Percentiles rank a stretch among this genome's conserved stretches.
Conservation (phyloP, 2,113 vertebrate species). For the Candoia aspera region DNA sequence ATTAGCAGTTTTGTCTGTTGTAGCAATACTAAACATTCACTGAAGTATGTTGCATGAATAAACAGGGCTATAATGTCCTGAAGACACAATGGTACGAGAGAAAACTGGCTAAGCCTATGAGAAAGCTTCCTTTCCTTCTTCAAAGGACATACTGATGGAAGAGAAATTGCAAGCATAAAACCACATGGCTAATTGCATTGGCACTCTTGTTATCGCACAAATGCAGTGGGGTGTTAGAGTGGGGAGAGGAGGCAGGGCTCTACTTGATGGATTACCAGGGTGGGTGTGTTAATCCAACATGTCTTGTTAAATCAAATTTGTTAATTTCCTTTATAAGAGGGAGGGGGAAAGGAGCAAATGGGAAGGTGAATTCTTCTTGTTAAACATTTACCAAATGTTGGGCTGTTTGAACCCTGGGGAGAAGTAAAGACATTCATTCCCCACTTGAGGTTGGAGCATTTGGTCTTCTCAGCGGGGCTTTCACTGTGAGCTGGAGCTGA, state of each 20-base stretch:
- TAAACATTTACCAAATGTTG: conserved; percentile 65
- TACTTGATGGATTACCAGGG: conserved; percentile 64
- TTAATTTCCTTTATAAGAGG: conserved; percentile 66
- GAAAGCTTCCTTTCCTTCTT: not conserved
- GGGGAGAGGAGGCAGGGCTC: conserved; percentile 58
- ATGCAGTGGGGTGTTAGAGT: conserved; percentile 44
- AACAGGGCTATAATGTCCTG: not conserved
- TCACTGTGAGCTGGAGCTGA: conserved; percentile 50
- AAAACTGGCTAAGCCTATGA: not conserved
- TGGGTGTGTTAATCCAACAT: conserved; percentile 43
- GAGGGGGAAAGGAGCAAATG: conserved; percentile 59
- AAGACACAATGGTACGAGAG: not conserved
- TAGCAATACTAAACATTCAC: not conserved
- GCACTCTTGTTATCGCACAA: conserved; percentile 55
- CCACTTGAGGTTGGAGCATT: conserved; percentile 53
- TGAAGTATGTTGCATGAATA: not conserved
- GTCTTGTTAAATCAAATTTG: conserved; percentile 70
- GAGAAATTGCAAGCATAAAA: conserved; percentile 13
- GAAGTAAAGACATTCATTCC: conserved; percentile 57
- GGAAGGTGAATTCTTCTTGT: conserved; percentile 54
- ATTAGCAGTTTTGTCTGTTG: not conserved
- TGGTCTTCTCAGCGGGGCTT: conserved; percentile 59
- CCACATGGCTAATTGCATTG: conserved; percentile 40
- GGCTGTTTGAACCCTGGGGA: conserved; percentile 61
- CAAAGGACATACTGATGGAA: conserved; percentile 27